A percentile compares a stretch with the other conserved stretches of the same genome.
Evolutionary conservation across 53 echinoderm and acorn worm genomes (phyloP).

Genomic region (Glandiceps talaboti): DNA sequence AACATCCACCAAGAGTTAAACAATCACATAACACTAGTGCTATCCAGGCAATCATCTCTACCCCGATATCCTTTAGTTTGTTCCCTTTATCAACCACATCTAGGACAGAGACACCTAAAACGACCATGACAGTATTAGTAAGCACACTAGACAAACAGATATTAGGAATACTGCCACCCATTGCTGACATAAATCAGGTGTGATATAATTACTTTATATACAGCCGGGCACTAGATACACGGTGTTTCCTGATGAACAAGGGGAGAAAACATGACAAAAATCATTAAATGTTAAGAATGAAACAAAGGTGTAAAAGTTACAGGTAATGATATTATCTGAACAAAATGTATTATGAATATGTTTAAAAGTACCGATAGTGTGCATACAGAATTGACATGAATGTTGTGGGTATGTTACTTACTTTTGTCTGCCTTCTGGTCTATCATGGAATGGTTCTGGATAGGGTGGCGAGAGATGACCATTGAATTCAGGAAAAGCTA

Average conservation of each 20-base stretch:
- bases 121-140: too few species aligned
- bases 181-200: too few species aligned
- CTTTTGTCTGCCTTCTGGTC: conserved; percentile 59
- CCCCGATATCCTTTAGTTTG: too few species aligned
- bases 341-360: not conserved
- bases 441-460: conserved; percentile 50
- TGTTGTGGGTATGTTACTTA: conserved; percentile 20
- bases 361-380: not conserved
- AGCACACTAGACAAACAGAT: too few species aligned
- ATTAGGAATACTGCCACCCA: too few species aligned
- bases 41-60: too few species aligned
- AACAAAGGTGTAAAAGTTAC: not conserved
- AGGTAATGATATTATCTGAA: not conserved
- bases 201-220: not conserved
- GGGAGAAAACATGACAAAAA: not conserved
- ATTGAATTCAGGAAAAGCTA: conserved; percentile 72
- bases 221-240: not conserved
- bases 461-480: conserved; percentile 40
- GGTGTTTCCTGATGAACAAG: not conserved
- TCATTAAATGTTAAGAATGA: not conserved
- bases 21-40: too few species aligned
- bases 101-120: too few species aligned
- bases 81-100: too few species aligned
- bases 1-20: too few species aligned
- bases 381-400: too few species aligned